Conservation (phyloP, 2,888 invertebrate genomes). For the Ophion costatus region DNA sequence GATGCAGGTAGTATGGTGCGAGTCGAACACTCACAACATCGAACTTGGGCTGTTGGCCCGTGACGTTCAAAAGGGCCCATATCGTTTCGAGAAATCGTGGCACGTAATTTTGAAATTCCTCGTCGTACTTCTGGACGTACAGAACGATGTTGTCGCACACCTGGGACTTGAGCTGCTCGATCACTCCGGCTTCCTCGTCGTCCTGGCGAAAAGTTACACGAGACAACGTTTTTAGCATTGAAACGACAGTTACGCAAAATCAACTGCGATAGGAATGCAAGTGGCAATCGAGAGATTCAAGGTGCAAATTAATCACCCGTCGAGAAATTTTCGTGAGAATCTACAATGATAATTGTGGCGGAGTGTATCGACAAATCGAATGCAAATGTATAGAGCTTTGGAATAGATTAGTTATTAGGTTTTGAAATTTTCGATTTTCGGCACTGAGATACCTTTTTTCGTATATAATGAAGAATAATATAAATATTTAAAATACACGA, state of each 20-base stretch:
- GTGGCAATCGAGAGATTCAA: not conserved
- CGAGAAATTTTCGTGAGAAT: not conserved
- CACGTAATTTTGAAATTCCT: conserved; percentile 96
- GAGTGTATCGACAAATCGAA: no score
- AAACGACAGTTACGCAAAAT: not conserved
- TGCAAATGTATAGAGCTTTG: no score
- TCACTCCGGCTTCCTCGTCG: conserved; percentile 93
- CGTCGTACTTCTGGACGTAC: conserved; percentile 99
- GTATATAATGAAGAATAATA: no score
- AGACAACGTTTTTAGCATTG: not conserved
- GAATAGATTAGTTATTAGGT: no score
- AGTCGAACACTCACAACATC: conserved; percentile 89
- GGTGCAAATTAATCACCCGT: not conserved
- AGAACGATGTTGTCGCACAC: conserved; percentile 97
- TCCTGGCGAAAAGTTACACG: conserved; percentile 84
- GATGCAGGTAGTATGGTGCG: not conserved
- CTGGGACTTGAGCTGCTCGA: conserved; percentile 97
- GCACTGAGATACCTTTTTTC: no score
- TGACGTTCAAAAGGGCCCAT: conserved; percentile 95
- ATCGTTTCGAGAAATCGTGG: conserved; percentile 97
- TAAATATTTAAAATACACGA: no score
- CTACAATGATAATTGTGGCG: no score
- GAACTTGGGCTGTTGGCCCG: conserved; percentile 94
- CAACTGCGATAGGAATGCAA: no score
- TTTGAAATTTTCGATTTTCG: no score